Percentiles rank a stretch among this genome's conserved stretches.
Conservation (phyloP, 2,113 vertebrate genomes). For the Petrocephalus zakoni region DNA sequence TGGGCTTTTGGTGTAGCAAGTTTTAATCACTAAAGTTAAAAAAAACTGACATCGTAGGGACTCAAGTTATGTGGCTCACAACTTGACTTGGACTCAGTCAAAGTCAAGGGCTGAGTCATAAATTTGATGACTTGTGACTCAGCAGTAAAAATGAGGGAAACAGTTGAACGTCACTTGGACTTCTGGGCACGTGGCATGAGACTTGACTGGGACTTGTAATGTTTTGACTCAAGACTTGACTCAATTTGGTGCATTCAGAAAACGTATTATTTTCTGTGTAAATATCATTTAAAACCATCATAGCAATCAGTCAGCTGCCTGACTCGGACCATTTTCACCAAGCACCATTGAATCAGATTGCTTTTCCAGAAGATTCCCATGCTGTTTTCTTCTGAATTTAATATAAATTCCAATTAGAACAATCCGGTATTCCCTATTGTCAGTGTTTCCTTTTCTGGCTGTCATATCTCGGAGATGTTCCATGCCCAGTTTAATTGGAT, state of each 20-base stretch:
- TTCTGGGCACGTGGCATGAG: no score
- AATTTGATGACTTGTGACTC: no score
- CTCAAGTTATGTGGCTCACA: no score
- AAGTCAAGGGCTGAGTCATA: no score
- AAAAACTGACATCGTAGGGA: no score
- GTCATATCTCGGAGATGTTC: background rate
- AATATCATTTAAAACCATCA: background rate
- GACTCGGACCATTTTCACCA: background rate
- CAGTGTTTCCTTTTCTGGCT: background rate
- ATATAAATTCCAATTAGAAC: slow-evolving; percentile 5
- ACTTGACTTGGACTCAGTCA: no score
- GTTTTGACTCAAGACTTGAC: no score
- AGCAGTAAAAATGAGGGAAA: no score
- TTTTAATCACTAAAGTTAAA: no score
- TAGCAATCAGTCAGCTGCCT: background rate
- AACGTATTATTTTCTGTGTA: background rate
- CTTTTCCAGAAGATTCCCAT: background rate
- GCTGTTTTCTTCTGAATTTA: background rate
- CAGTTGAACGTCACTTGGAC: no score
- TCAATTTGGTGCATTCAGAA: background rate
- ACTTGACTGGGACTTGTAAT: no score
- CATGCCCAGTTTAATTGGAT: background rate
- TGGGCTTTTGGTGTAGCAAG: no score
- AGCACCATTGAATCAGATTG: background rate
- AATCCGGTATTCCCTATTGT: background rate